Evolutionary conservation across 2,797 vertebrate species (phyloP).

Genomic region (Phataginus tetradactyla): DNA sequence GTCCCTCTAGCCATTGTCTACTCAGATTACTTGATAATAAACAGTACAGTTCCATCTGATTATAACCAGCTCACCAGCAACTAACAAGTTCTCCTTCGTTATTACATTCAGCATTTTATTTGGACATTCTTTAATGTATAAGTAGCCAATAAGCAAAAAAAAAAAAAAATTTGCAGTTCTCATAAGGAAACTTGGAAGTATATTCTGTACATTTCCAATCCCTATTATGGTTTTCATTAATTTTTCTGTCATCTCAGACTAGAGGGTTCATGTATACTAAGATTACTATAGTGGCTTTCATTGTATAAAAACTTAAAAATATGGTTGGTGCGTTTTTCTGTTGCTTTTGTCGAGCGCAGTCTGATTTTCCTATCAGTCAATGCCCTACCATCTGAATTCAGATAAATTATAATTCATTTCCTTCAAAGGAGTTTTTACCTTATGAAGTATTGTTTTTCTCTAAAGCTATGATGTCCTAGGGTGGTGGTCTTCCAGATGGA

Average conservation of each 20-base stretch:
- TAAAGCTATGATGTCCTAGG: slow-evolving; percentile 58
- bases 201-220: slow-evolving; percentile 70
- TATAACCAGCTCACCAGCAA: background rate
- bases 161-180: slow-evolving; percentile 74
- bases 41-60: background rate
- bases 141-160: slow-evolving; percentile 71
- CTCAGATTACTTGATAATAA: slow-evolving; percentile 11
- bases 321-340: background rate
- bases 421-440: slow-evolving; percentile 80
- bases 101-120: slow-evolving; percentile 61
- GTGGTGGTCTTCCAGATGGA: background rate
- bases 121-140: slow-evolving; percentile 72
- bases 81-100: background rate
- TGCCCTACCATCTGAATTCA: background rate
- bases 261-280: slow-evolving; percentile 72
- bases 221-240: slow-evolving; percentile 70
- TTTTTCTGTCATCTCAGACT: slow-evolving; percentile 58
- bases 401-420: slow-evolving; percentile 54
- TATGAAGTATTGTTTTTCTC: slow-evolving; percentile 72
- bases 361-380: slow-evolving; percentile 54
- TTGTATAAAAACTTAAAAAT: background rate
- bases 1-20: background rate
- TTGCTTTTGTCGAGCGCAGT: slow-evolving; percentile 75
- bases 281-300: slow-evolving; percentile 47
- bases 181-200: slow-evolving; percentile 76